Base-by-base conservation (phyloP, 2,797 vertebrate species). In the Gymnoscopelus braueri region DNA sequence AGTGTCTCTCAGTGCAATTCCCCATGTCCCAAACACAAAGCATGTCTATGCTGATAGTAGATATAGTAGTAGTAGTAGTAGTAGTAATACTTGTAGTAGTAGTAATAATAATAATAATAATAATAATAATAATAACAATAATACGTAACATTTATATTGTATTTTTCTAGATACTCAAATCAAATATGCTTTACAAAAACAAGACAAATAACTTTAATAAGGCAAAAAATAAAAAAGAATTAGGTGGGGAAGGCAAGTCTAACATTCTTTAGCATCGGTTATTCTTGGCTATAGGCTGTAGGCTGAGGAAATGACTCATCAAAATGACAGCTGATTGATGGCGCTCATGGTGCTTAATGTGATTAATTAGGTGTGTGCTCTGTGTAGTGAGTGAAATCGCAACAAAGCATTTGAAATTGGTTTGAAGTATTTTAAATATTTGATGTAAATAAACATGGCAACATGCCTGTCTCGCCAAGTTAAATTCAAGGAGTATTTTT, bases 281-380 rank as follows among this genome's bases (percentile, higher is more conserved):
- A 68, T 78, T 81, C 49, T 54, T 67, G 75, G 65, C 72, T 66
- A 57, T 65, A 19, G 19, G 67, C 75, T 82, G 75, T 71, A 82
- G 73, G 79, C 80, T 56, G 59, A 67, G 67, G 70, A 80, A 80
- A 68, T 88, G 64, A 85, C 77, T 86, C 73, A 80, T 75, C 67
- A 67, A 56, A 70, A 72, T 64, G 67, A 79, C 72, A 74, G 72
- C 70, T 69, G 67, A 80, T 81, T 54, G 79, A 82, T 80, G 39
- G 39, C 39, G 39, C 72, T 71, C 62, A 35, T 67, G 52, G 67
- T 76, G 67, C 48, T 69, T 63, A 54, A 35, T 68, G 35, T 56
- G 60, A 55, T 71, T 79, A 75, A 88, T 87, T 78, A 74, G 65
- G 63, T 48, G 63, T 63, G 62, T 75, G 80, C 67, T 68, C 73